phyloP scores from a whole-genome alignment of 2,888 invertebrate species.

The Gibbula magus region DNA sequence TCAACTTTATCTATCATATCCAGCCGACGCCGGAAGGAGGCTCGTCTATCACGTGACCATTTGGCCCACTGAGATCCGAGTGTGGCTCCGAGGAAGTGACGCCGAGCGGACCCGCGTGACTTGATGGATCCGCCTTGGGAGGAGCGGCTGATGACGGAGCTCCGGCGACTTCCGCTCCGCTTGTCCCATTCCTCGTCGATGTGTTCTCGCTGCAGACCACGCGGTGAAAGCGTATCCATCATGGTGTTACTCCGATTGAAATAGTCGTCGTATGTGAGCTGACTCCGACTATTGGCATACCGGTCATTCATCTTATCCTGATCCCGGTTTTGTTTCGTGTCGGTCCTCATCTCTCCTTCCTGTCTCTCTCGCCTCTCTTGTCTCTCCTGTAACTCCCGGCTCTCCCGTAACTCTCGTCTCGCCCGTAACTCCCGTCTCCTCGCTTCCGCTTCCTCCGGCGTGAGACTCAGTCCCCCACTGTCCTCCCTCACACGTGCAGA shows the following conservation, averaged over 20 bases:
- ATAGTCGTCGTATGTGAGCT: conserved; percentile 19
- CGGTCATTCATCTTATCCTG: neutral
- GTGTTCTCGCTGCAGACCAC: conserved; percentile 49
- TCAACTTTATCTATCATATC: conserved; percentile 64
- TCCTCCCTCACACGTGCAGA: neutral
- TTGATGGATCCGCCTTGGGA: conserved; percentile 57
- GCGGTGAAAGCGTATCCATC: conserved; percentile 37
- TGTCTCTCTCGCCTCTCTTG: conserved; percentile 10
- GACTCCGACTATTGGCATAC: neutral
- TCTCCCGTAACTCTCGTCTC: conserved; percentile 11
- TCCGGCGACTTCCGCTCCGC: conserved; percentile 35
- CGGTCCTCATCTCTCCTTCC: conserved; percentile 12
- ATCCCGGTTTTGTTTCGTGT: neutral
- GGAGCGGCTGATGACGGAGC: conserved; percentile 32
- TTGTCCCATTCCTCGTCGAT: conserved; percentile 58
- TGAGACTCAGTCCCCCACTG: conserved; percentile 1
- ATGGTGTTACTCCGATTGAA: conserved; percentile 12
- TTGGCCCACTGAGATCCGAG: conserved; percentile 62
- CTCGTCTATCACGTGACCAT: conserved; percentile 66
- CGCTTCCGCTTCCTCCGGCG: conserved; percentile 14
- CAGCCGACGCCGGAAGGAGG: conserved; percentile 64
- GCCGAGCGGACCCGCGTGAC: conserved; percentile 52
- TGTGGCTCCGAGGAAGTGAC: conserved; percentile 50
- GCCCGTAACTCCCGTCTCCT: neutral
- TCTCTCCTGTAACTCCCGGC: neutral